Conservation (phyloP, 2,113 vertebrate genomes). For the Poeciliopsis prolifica region DNA sequence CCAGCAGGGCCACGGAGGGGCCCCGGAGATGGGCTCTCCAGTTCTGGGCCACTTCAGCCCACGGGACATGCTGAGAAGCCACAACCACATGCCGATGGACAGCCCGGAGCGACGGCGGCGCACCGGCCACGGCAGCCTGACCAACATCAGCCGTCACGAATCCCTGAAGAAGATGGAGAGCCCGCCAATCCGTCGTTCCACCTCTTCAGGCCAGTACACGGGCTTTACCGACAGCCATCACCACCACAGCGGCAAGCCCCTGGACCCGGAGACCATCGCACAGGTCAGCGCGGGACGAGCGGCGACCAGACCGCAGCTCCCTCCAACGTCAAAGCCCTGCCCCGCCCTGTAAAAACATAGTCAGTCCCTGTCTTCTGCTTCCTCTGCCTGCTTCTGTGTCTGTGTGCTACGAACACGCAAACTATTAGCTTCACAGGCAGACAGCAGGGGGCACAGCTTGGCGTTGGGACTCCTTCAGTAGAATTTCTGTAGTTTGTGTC, state of each 20-base stretch:
- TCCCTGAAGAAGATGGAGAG: slow-evolving; percentile 95
- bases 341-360: slow-evolving; percentile 79
- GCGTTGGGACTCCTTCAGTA: slow-evolving; percentile 22
- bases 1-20: slow-evolving; percentile 77
- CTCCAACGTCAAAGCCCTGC: slow-evolving; percentile 77
- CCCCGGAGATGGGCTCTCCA: slow-evolving; percentile 87
- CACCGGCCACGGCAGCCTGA: slow-evolving; percentile 89
- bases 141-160: slow-evolving; percentile 94
- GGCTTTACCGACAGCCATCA: slow-evolving; percentile 83
- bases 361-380: slow-evolving; percentile 78
- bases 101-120: slow-evolving; percentile 90
- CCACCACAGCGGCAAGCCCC: slow-evolving; percentile 80
- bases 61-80: slow-evolving; percentile 87
- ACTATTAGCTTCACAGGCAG: slow-evolving; percentile 64
- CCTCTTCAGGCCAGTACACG: slow-evolving; percentile 94
- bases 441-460: slow-evolving; percentile 47
- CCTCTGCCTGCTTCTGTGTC: slow-evolving; percentile 69
- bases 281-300: slow-evolving; percentile 88
- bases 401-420: slow-evolving; percentile 61
- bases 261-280: slow-evolving; percentile 97
- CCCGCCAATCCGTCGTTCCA: slow-evolving; percentile 94
- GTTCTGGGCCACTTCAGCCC: slow-evolving; percentile 87
- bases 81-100: slow-evolving; percentile 83
- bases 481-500: neutral
- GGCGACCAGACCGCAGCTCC: slow-evolving; percentile 73